Evolutionary conservation across 1,140 invertebrate genomes (phyloP), one percentile per base, ranked within the genome.

Genomic region (Dufourea novaeangliae): DNA sequence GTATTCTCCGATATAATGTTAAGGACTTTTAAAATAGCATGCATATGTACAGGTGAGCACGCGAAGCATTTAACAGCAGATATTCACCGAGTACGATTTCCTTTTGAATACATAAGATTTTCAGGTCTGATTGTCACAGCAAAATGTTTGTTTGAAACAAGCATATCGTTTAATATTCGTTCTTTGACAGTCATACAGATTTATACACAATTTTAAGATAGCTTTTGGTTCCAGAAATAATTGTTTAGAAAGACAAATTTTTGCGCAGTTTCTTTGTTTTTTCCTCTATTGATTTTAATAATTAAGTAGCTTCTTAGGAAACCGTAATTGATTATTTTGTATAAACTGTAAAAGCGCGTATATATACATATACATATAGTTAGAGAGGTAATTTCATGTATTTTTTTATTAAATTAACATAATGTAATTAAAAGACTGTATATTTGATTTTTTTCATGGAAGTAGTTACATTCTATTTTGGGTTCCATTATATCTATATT

Each of bases 341-440:
- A 27, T 20, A 20, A 4, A 20, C 7, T 17, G 14, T 59, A 22
- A 2, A 46, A 20, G 12, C 11, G 27, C 14, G 56, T 29, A 29
- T 27, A 52, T 17, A 27, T 25, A 50, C 34, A 34, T 34, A 57
- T 29, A 29, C n/a, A 52, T 17, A 27, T 25, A 50, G 32, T 44
- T 34, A 57, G 0, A 44, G 6, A 0, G 11, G 54, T 54, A 41
- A 54, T 41, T 67, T 68, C n/a, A 44, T 7, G 39, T 37, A 57
- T 25, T 32, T 34, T 73, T 64, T 64, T 57, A 57, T 20, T 34
- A 20, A 46, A 62, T 62, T 62, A 62, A 50, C 20, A 41, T 8
- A 4, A 1, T 29, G 54, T 64, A 46, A 50, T 11, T 46, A 8
- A 50, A 34, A n/a, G 12, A 62, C 17, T 64, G 29, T 12, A 12